Evolutionary conservation across 2,113 vertebrate genomes (phyloP).

Genomic region (Nipponia nippon): DNA sequence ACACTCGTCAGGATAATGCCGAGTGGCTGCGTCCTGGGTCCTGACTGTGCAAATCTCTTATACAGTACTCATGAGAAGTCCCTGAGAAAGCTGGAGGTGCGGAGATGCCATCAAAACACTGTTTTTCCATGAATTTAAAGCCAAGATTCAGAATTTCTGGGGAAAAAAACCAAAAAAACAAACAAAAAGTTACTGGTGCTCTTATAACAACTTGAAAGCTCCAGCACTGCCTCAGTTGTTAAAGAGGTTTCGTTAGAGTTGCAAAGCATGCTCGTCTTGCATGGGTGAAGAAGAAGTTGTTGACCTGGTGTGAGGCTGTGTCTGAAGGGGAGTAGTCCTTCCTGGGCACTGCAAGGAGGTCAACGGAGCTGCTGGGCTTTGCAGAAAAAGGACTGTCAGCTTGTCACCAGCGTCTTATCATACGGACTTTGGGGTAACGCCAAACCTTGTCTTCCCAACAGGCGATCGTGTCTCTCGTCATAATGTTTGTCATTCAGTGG

Average conservation of each 20-base stretch:
- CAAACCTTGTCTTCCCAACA: constrained; percentile 22
- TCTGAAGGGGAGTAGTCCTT: not conserved
- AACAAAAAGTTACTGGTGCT: not conserved
- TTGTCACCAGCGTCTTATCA: not conserved
- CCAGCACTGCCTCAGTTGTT: not conserved
- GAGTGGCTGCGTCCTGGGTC: not conserved
- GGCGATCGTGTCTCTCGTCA: constrained; percentile 83
- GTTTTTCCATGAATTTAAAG: not conserved
- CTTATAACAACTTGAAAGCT: not conserved
- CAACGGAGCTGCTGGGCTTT: not conserved
- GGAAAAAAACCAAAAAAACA: not conserved
- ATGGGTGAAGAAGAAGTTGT: not conserved
- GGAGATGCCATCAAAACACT: not conserved
- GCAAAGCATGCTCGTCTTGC: not conserved
- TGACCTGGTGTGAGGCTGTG: not conserved
- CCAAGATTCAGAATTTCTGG: not conserved
- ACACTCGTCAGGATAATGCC: not conserved
- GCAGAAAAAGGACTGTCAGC: not conserved
- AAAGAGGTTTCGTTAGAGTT: not conserved
- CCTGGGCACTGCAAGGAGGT: not conserved
- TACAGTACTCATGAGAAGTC: not conserved
- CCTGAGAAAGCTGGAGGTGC: not conserved
- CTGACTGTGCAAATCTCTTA: not conserved
- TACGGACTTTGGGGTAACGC: not conserved
- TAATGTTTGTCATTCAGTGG: constrained; percentile 98